Evolutionary conservation across 2,797 vertebrate species (phyloP).

Genomic region (Avahi laniger): DNA sequence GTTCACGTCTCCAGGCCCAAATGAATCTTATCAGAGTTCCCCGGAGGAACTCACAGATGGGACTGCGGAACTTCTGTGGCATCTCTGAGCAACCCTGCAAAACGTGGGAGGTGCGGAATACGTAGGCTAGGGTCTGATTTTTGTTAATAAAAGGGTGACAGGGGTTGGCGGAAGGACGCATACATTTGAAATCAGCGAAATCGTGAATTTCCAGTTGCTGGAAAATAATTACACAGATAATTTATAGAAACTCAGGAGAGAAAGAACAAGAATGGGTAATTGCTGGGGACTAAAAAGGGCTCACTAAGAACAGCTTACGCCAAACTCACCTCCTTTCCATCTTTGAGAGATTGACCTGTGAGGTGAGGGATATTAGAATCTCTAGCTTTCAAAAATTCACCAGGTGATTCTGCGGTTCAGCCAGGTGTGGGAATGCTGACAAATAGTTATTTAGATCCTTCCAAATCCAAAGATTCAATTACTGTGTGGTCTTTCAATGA

Average conservation of each 20-base stretch:
- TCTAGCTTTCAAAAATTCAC: background rate
- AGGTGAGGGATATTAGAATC: background rate
- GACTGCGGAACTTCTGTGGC: background rate
- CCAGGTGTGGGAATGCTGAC: background rate
- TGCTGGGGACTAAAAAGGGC: background rate
- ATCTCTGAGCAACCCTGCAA: background rate
- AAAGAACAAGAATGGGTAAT: background rate
- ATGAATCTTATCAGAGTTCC: background rate
- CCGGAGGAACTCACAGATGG: background rate
- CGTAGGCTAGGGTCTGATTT: background rate
- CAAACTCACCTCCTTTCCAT: background rate
- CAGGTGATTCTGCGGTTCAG: background rate
- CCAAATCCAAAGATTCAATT: background rate
- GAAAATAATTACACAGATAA: background rate
- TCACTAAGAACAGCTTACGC: background rate
- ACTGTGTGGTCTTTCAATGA: background rate
- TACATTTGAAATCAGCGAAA: background rate
- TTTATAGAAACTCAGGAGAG: background rate
- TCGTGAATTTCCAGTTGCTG: background rate
- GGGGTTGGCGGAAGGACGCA: fast-evolving
- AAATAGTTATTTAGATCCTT: background rate
- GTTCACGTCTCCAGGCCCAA: background rate
- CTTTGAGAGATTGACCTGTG: background rate
- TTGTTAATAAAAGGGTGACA: background rate
- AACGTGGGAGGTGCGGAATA: background rate